These are phyloP conservation scores for Scarus forsteni DNA, from an alignment of 2,797 vertebrate genomes.

Conservation along the genomic window DNA sequence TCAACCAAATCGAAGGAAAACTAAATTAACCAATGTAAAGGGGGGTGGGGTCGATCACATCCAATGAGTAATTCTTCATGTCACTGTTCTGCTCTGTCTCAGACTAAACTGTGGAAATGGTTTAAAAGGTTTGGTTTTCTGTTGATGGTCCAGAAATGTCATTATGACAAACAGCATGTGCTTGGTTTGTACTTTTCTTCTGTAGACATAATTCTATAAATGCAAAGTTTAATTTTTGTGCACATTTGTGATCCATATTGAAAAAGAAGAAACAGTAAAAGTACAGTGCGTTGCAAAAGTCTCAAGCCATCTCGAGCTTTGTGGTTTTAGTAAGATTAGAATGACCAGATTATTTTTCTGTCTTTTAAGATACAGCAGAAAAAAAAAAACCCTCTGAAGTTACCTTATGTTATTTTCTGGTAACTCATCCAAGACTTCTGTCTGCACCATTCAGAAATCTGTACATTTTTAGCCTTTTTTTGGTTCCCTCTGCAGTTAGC, in stretches of 20 bases:
- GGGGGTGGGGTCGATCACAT: slow-evolving; percentile 67
- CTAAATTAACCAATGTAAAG: slow-evolving; percentile 40
- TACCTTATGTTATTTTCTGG: no score
- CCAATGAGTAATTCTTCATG: slow-evolving; percentile 83
- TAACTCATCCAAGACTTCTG: no score
- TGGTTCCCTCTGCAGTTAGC: no score
- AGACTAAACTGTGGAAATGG: slow-evolving; percentile 81
- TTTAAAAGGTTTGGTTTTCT: slow-evolving; percentile 80
- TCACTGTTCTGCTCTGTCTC: slow-evolving; percentile 83
- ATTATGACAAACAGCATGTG: slow-evolving; percentile 87
- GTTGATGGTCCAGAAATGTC: slow-evolving; percentile 84
- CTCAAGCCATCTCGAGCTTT: no score
- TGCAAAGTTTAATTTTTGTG: slow-evolving; percentile 89
- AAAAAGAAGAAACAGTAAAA: slow-evolving; percentile 72
- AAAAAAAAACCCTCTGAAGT: no score
- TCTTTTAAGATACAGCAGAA: no score
- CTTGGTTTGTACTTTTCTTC: slow-evolving; percentile 88
- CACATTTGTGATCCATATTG: slow-evolving; percentile 88
- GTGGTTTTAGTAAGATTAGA: no score
- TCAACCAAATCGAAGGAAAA: slow-evolving; percentile 72
- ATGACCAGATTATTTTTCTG: no score
- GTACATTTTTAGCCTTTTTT: no score
- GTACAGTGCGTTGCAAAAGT: slow-evolving; percentile 27
- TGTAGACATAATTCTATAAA: slow-evolving; percentile 90
- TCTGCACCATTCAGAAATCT: no score